Base-by-base conservation (phyloP, 2,888 invertebrate genomes). In the Leistus spinibarbis region DNA sequence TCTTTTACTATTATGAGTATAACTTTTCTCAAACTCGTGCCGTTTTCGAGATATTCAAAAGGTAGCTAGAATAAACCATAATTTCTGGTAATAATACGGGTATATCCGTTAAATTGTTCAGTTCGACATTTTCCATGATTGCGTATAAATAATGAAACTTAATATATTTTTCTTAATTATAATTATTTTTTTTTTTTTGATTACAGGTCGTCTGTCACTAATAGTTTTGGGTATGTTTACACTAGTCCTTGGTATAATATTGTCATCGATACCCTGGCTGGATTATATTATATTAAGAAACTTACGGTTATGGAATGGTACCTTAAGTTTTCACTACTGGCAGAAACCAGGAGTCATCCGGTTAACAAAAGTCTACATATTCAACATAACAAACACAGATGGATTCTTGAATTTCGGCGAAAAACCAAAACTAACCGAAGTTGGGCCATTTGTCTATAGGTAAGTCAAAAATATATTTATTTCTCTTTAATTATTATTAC, bases 391-490 rank as follows among this genome's bases (percentile, higher is more conserved):
- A 22, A 95, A 95, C 85, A 91, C 94, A 0, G 93, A 95, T 72
- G 93, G 89, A 1, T 95, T 95, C 82, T 86, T 95, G 23, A 90
- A 89, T 78, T 86, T 87, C 64, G 93, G 94, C 0, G 94, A 95
- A 82, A 95, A 94, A 81, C 95, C 95, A 2, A 92, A 90, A 82
- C 88, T 95, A 66, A 91, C 92, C 80, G 95, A 95, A 87, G 90
- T 95, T 9, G 95, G 95, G 2, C 95, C 95, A 1, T 95, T 95
- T 84, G 93, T 95, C 3, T 95, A 95, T 85, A 91, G 92, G 95
- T 95, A 84, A 88, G 88, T 83, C 16, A 19, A n/a, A n/a, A n/a
- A n/a, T n/a, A n/a, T n/a, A n/a, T n/a, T 65, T 22, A n/a, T 60
- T 9, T n/a, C 13, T 16, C 54, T 13, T 10, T 53, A 13, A 53